phyloP scores from a whole-genome alignment of 1,140 invertebrate genomes.

The Zophobas morio region DNA sequence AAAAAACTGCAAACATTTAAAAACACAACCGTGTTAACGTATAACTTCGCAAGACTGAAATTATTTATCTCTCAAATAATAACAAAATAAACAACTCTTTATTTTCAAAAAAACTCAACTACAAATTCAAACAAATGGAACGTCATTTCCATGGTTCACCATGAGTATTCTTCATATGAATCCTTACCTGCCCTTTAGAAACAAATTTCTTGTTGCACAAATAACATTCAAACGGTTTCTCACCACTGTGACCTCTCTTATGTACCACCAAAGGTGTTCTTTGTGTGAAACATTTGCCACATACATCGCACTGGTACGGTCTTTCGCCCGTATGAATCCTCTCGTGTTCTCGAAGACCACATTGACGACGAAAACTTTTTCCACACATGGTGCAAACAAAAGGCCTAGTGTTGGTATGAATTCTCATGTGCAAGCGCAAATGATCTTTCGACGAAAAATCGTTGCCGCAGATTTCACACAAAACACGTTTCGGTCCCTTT shows the following conservation, averaged over 20 bases:
- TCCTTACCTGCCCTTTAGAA: conserved; percentile 71
- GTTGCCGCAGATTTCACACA: conserved; percentile 82
- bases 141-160: conserved; percentile 2
- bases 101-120: background rate
- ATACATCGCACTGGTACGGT: conserved; percentile 76
- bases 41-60: no score
- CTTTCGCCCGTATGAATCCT: conserved; percentile 75
- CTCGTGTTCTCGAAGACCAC: conserved; percentile 73
- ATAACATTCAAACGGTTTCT: conserved; percentile 80
- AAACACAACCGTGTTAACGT: no score
- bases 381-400: conserved; percentile 78
- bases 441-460: conserved; percentile 78
- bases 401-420: conserved; percentile 80
- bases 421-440: conserved; percentile 77
- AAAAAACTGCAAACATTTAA: background rate
- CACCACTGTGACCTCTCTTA: conserved; percentile 82
- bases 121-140: background rate
- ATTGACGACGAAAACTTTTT: conserved; percentile 76
- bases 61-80: no score
- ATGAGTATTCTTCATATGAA: conserved; percentile 69
- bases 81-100: conserved; percentile 2
- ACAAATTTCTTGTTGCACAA: conserved; percentile 76
- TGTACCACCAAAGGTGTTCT: conserved; percentile 83
- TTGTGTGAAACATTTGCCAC: conserved; percentile 83
- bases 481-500: conserved; percentile 60